Conservation (phyloP, 2,113 vertebrate species). For the Notiomystis cincta region DNA sequence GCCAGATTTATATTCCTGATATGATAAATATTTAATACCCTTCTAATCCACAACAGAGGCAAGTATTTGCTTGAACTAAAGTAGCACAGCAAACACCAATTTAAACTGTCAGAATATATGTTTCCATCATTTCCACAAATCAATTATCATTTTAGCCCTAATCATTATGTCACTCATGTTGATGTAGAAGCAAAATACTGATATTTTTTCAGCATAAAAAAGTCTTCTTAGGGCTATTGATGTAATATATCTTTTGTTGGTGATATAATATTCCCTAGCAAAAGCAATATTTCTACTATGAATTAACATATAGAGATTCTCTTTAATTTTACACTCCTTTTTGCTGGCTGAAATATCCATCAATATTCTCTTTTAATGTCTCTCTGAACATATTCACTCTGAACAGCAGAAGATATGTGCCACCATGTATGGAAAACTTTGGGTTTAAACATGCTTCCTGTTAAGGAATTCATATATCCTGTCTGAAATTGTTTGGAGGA, state of each 20-base stretch:
- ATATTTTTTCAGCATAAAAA: neutral
- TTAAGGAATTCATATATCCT: constrained; percentile 58
- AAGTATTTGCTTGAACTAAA: neutral
- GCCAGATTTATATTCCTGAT: neutral
- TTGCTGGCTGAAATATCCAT: constrained; percentile 55
- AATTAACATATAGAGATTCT: neutral
- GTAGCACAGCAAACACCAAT: neutral
- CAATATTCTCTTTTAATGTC: constrained; percentile 15
- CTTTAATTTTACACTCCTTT: neutral
- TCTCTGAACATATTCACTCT: neutral
- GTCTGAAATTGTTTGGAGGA: constrained; percentile 63
- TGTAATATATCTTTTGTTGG: neutral
- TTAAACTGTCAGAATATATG: neutral
- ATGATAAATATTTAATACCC: neutral
- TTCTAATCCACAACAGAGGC: neutral
- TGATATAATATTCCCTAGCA: neutral
- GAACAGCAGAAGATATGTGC: neutral
- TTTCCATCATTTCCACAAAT: neutral
- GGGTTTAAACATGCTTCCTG: constrained; percentile 12
- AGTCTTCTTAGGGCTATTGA: neutral
- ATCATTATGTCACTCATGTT: neutral
- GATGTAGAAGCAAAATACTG: neutral
- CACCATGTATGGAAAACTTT: neutral
- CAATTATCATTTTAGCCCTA: neutral
- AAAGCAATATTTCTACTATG: neutral